Conservation (phyloP, 2,797 vertebrate genomes). For the Valencia hispanica region DNA sequence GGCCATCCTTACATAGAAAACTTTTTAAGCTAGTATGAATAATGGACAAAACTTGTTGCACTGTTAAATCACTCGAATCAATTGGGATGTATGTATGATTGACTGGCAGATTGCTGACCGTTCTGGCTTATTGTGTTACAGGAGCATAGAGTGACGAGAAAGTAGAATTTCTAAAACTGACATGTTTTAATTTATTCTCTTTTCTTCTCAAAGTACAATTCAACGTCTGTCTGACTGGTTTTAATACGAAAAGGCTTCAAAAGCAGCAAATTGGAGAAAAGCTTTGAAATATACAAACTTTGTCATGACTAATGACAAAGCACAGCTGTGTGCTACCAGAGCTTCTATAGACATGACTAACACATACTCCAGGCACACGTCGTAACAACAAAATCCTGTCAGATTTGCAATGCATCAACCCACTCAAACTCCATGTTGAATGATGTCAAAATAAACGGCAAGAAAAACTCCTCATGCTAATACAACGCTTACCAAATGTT, state of each 20-base stretch:
- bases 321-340: slow-evolving; percentile 31
- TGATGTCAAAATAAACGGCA: too few species aligned
- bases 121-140: neutral
- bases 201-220: neutral
- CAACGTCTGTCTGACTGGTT: slow-evolving; percentile 11
- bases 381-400: slow-evolving; percentile 19
- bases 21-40: too few species aligned
- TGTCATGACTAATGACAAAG: neutral
- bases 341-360: slow-evolving; percentile 48
- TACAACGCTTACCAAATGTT: too few species aligned
- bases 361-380: slow-evolving; percentile 4
- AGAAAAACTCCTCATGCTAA: too few species aligned
- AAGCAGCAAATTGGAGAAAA: slow-evolving; percentile 43
- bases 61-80: too few species aligned
- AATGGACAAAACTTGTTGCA: too few species aligned
- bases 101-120: too few species aligned
- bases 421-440: too few species aligned
- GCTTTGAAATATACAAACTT: slow-evolving; percentile 32
- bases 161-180: neutral
- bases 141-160: neutral
- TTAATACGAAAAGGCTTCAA: slow-evolving; percentile 27
- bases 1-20: too few species aligned
- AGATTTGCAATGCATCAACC: neutral
- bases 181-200: neutral
- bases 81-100: too few species aligned